A percentile compares a stretch with the other conserved stretches of the same genome.
Conservation (phyloP, 2,888 invertebrate genomes). For the Acronicta aceris region DNA sequence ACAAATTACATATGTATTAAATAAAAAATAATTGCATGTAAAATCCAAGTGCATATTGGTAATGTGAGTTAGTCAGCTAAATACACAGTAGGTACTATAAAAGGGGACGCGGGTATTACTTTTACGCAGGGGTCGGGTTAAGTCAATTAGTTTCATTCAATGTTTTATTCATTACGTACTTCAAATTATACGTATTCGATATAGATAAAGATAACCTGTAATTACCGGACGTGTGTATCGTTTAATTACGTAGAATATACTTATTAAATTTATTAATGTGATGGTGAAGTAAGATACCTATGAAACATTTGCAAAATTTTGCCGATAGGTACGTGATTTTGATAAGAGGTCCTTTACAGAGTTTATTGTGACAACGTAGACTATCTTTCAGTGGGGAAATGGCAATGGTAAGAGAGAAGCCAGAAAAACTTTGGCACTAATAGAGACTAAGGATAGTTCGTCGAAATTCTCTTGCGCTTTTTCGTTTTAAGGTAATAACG, state of each 20-base stretch:
- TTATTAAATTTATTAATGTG: slow-evolving; percentile 2
- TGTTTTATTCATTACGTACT: slow-evolving; percentile 41
- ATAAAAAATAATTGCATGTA: neutral
- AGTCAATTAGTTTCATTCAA: slow-evolving; percentile 40
- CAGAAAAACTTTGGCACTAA: too few species aligned
- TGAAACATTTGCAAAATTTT: slow-evolving; percentile 16
- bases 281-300: slow-evolving; percentile 13
- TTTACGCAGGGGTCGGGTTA: slow-evolving; percentile 24
- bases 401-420: too few species aligned
- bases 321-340: slow-evolving; percentile 32
- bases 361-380: too few species aligned
- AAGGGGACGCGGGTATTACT: slow-evolving; percentile 11
- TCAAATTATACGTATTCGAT: slow-evolving; percentile 33
- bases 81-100: slow-evolving; percentile 2
- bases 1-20: too few species aligned
- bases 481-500: too few species aligned
- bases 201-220: slow-evolving; percentile 40
- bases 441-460: too few species aligned
- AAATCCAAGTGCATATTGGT: slow-evolving; percentile 13
- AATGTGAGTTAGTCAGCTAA: neutral
- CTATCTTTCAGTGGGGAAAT: neutral
- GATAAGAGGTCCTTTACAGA: neutral
- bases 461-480: too few species aligned
- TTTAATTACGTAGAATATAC: slow-evolving; percentile 32
- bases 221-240: slow-evolving; percentile 39